These are phyloP conservation scores for Babylonia areolata DNA, from an alignment of 1,140 invertebrate species.

Conservation along the genomic window DNA sequence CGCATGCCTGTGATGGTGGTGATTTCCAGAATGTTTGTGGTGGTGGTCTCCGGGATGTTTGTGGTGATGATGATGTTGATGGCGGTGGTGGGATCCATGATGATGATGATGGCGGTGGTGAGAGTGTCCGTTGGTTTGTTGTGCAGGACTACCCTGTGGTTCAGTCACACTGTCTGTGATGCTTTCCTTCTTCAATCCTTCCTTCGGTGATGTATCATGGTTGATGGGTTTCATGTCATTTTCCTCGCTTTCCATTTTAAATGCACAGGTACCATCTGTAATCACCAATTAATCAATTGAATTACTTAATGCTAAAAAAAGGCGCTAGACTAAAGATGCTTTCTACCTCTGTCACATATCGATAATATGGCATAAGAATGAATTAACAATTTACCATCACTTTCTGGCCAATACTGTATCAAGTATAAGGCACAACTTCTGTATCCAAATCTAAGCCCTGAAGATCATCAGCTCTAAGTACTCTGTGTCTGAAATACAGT, in stretches of 20 bases:
- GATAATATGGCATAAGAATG: too few relatives aligned
- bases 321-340: too few relatives aligned
- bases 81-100: slow-evolving; percentile 49
- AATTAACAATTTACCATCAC: too few relatives aligned
- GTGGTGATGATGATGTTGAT: slow-evolving; percentile 50
- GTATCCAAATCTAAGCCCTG: too few relatives aligned
- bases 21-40: slow-evolving; percentile 53
- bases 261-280: too few relatives aligned
- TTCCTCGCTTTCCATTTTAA: background rate
- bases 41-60: slow-evolving; percentile 40
- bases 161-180: background rate
- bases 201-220: background rate
- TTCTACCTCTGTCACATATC: too few relatives aligned
- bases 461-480: too few relatives aligned
- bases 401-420: too few relatives aligned
- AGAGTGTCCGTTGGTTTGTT: slow-evolving; percentile 31
- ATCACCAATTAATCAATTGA: too few relatives aligned
- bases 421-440: too few relatives aligned
- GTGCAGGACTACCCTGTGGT: background rate
- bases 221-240: background rate
- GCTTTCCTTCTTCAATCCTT: background rate
- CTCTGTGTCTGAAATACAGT: too few relatives aligned
- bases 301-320: too few relatives aligned
- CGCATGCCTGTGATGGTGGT: slow-evolving; percentile 42
- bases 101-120: slow-evolving; percentile 38